phyloP scores from a whole-genome alignment of 2,888 invertebrate genomes.

The Heliconius charithonia region DNA sequence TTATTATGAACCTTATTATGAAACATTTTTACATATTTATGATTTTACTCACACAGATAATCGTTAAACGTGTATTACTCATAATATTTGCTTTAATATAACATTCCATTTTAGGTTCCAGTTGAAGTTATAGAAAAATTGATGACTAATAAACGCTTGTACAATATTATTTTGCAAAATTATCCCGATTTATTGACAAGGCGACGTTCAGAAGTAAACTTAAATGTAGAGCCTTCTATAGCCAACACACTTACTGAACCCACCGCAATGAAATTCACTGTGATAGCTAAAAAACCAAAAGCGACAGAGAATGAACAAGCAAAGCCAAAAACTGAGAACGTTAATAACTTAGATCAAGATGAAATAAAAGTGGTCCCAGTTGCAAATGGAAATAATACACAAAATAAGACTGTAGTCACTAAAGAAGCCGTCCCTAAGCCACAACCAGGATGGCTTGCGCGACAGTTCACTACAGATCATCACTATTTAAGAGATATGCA shows the following conservation, averaged over 20 bases:
- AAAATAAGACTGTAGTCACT: slow-evolving; percentile 37
- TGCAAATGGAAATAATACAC: slow-evolving; percentile 37
- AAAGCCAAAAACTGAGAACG: slow-evolving; percentile 35
- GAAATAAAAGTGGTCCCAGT: slow-evolving; percentile 12
- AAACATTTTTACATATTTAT: background rate
- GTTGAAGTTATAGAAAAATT: slow-evolving; percentile 88
- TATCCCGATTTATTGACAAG: slow-evolving; percentile 86
- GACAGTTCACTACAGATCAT: slow-evolving; percentile 84
- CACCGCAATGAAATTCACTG: slow-evolving; percentile 49
- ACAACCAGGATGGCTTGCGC: slow-evolving; percentile 61
- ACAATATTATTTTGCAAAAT: slow-evolving; percentile 87
- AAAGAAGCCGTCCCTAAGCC: slow-evolving; percentile 43
- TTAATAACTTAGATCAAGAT: slow-evolving; percentile 33
- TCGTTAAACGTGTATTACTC: background rate
- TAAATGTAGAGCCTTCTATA: slow-evolving; percentile 62
- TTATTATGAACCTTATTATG: background rate
- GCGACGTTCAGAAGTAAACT: slow-evolving; percentile 84
- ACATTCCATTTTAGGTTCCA: slow-evolving; percentile 82
- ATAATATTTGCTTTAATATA: background rate
- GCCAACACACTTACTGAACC: slow-evolving; percentile 47
- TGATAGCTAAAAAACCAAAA: slow-evolving; percentile 51
- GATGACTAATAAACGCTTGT: slow-evolving; percentile 85
- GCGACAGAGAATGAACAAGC: slow-evolving; percentile 35
- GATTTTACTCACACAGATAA: background rate
- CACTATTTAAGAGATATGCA: slow-evolving; percentile 88